These are phyloP conservation scores for Chrysoperla carnea DNA, from an alignment of 1,140 invertebrate species.

Conservation along the genomic window DNA sequence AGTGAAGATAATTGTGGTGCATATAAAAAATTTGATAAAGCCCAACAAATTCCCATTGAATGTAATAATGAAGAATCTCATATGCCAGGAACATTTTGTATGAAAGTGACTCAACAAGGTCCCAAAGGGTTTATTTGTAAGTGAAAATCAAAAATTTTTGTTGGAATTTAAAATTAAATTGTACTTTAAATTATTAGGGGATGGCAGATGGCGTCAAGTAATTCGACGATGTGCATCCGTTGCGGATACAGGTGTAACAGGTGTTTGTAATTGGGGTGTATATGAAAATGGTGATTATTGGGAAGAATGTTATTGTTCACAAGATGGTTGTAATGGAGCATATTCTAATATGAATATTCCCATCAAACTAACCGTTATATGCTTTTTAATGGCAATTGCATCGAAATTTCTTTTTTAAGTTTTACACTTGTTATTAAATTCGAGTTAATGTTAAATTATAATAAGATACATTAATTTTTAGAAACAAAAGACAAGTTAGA, in stretches of 20 bases:
- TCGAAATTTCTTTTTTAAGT: too few relatives aligned
- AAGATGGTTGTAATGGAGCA: constrained; percentile 62
- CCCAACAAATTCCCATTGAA: constrained; percentile 65
- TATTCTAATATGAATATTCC: constrained; percentile 8
- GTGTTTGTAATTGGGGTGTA: constrained; percentile 88
- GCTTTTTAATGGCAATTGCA: too few relatives aligned
- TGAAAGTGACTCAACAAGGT: constrained; percentile 76
- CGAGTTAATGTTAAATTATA: too few relatives aligned
- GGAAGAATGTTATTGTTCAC: constrained; percentile 87
- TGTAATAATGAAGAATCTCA: constrained; percentile 78
- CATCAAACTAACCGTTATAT: background rate
- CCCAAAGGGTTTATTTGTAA: constrained; percentile 82
- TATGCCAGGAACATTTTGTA: constrained; percentile 85
- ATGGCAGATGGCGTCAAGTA: constrained; percentile 83
- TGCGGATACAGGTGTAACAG: constrained; percentile 74
- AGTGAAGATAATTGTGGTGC: constrained; percentile 69
- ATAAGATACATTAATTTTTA: too few relatives aligned
- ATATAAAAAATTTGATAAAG: constrained; percentile 63
- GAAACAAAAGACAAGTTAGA: too few relatives aligned
- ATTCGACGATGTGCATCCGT: constrained; percentile 79
- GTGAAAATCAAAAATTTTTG: constrained; percentile 15
- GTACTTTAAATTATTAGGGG: constrained; percentile 42
- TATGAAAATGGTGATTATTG: constrained; percentile 83
- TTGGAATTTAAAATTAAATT: constrained; percentile 3
- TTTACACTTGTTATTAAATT: too few relatives aligned